Conservation (phyloP, 1,140 invertebrate genomes). For the Streblospio benedicti region DNA sequence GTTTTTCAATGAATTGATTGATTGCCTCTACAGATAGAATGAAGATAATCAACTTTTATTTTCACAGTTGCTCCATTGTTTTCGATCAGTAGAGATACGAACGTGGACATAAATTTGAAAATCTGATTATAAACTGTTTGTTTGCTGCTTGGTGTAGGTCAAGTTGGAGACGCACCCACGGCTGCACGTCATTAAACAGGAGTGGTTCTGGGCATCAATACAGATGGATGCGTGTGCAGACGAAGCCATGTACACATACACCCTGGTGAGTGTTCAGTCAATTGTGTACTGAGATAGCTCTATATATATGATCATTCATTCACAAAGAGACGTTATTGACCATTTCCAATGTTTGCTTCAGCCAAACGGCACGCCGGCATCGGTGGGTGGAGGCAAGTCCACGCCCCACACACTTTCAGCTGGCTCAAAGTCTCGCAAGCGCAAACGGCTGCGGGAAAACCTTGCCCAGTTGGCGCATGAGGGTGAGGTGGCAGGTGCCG, state of each 20-base stretch:
- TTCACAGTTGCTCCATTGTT: no score
- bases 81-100: no score
- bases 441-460: conserved; percentile 47
- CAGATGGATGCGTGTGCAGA: conserved; percentile 87
- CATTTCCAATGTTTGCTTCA: no score
- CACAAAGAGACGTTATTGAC: no score
- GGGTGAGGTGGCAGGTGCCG: conserved; percentile 37
- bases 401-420: conserved; percentile 18
- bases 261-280: conserved; percentile 34
- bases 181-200: conserved; percentile 10
- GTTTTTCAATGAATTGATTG: no score
- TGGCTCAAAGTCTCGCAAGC: conserved; percentile 35
- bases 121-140: no score
- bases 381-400: conserved; percentile 11
- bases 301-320: no score
- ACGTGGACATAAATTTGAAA: no score
- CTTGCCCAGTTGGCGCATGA: conserved; percentile 46
- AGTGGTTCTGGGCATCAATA: conserved; percentile 96
- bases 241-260: conserved; percentile 66
- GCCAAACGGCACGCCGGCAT: conserved; percentile 8
- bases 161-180: conserved; percentile 2
- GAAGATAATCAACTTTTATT: no score
- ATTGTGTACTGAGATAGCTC: no score
- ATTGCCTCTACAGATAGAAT: no score
- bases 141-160: no score